A percentile compares a stretch with the other conserved stretches of the same genome.
Conservation (phyloP, 2,113 vertebrate species). For the Orcinus orca region DNA sequence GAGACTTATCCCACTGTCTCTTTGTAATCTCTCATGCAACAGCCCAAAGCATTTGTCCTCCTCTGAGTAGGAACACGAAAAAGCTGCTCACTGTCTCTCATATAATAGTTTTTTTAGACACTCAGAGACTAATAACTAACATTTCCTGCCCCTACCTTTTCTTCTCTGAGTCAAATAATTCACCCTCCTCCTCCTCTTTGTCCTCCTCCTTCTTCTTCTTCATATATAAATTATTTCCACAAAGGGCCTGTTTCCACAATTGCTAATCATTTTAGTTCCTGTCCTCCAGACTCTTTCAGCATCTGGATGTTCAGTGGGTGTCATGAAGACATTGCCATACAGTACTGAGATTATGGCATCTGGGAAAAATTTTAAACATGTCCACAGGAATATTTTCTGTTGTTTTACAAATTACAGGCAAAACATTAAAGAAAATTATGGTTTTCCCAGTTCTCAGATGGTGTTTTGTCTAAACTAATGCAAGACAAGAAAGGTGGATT, state of each 20-base stretch:
- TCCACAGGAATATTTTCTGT: constrained; percentile 55
- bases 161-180: constrained; percentile 31
- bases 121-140: constrained; percentile 30
- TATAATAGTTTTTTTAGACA: not conserved
- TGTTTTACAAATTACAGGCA: constrained; percentile 68
- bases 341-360: constrained; percentile 50
- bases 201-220: not conserved
- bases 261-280: constrained; percentile 25
- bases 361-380: constrained; percentile 65
- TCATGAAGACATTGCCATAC: not conserved
- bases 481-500: constrained; percentile 4
- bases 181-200: not conserved
- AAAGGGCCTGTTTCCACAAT: constrained; percentile 45
- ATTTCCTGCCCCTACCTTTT: constrained; percentile 22
- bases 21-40: not conserved
- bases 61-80: not conserved
- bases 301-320: constrained; percentile 21
- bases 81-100: constrained; percentile 54
- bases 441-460: constrained; percentile 54
- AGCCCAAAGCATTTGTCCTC: constrained; percentile 18
- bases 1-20: not conserved
- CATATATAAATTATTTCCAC: constrained; percentile 43
- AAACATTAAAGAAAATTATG: constrained; percentile 63
- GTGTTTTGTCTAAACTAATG: constrained; percentile 44
- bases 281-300: not conserved